Evolutionary conservation across 1,140 invertebrate species (phyloP).

Genomic region (Pararge aegeria): DNA sequence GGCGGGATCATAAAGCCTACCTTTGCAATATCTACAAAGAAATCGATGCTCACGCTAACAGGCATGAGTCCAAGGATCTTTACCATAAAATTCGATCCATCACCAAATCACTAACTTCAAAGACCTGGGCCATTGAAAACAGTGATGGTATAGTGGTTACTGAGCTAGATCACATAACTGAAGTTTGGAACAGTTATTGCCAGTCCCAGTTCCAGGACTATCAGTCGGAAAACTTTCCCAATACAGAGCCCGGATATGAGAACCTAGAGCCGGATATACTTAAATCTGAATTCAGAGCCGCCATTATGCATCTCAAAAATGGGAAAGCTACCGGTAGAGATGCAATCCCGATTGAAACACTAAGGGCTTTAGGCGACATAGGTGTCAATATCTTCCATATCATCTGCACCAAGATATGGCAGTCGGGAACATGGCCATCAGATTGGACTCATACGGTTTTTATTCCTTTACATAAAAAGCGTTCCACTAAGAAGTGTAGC

Average conservation of each 20-base stretch:
- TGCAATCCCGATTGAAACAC: not conserved
- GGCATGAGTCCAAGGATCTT: not conserved
- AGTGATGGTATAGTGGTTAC: too few species aligned
- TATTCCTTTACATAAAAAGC: not conserved
- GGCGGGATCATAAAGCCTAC: too few species aligned
- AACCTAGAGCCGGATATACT: not conserved
- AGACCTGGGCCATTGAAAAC: too few species aligned
- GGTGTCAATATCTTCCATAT: too few species aligned
- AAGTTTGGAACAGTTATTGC: not conserved
- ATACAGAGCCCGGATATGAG: not conserved
- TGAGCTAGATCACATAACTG: too few species aligned
- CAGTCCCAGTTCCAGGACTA: not conserved
- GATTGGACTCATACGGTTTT: conserved; percentile 2
- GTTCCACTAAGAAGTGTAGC: not conserved
- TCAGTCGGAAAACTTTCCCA: not conserved
- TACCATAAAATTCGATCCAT: too few species aligned
- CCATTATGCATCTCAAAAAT: not conserved
- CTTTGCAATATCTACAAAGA: too few species aligned
- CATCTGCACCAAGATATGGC: not conserved
- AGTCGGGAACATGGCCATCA: not conserved
- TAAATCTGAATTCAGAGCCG: not conserved
- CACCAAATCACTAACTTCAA: too few species aligned
- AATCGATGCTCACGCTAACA: too few species aligned
- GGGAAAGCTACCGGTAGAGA: too few species aligned
- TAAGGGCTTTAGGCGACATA: not conserved